Conservation (phyloP, 30 jellyfish, hydroid and myxozoan species). For the Aurelia coerulea region DNA sequence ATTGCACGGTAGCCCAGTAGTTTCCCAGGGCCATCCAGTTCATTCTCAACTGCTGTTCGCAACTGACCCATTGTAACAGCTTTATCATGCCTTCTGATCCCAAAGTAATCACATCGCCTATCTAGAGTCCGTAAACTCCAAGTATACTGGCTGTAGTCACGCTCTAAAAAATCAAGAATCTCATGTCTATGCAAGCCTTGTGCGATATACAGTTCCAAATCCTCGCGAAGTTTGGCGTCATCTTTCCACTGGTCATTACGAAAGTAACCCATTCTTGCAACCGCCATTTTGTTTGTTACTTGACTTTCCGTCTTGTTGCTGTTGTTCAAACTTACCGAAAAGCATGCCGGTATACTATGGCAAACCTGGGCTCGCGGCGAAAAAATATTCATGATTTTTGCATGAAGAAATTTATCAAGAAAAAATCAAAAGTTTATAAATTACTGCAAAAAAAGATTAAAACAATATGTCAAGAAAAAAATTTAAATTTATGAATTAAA, state of each 20-base stretch:
- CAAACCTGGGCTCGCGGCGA: too few species aligned
- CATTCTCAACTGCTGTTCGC: constrained; percentile 42
- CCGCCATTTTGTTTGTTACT: neutral
- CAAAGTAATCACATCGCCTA: constrained; percentile 37
- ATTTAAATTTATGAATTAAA: too few species aligned
- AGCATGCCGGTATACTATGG: too few species aligned
- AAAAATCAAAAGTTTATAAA: too few species aligned
- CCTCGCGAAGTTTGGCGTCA: constrained; percentile 19
- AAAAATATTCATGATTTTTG: too few species aligned
- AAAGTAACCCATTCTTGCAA: neutral
- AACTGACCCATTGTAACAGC: constrained; percentile 11
- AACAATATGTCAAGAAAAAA: too few species aligned
- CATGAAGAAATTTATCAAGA: too few species aligned
- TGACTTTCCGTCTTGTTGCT: too few species aligned
- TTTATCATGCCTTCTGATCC: constrained; percentile 5
- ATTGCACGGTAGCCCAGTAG: constrained; percentile 50
- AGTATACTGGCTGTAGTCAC: constrained; percentile 32
- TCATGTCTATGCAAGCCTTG: constrained; percentile 24
- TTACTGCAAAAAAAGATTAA: too few species aligned
- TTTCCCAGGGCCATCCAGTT: constrained; percentile 44
- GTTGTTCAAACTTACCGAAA: too few species aligned
- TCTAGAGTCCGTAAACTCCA: constrained; percentile 67
- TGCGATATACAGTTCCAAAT: neutral
- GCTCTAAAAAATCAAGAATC: constrained; percentile 20
- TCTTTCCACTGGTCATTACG: constrained; percentile 11